These are phyloP conservation scores for Drosophila sp. DNA, from an alignment of 1,140 invertebrate genomes.

Conservation along the genomic window DNA sequence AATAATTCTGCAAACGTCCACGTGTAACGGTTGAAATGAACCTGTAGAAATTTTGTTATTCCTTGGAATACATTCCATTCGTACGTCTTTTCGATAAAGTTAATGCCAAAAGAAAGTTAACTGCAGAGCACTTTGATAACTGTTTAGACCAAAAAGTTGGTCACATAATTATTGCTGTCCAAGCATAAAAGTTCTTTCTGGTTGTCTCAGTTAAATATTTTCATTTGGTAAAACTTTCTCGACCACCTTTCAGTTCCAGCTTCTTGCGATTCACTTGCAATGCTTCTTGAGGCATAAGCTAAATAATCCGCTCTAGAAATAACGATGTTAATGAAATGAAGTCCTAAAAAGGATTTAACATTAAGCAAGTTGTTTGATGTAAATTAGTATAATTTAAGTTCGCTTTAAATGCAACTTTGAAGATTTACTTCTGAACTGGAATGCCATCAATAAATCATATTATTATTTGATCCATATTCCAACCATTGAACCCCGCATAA, in stretches of 20 bases:
- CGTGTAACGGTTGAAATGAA: slow-evolving; percentile 14
- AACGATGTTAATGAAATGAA: slow-evolving; percentile 56
- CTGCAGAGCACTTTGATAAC: slow-evolving; percentile 40
- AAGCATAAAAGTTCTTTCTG: slow-evolving; percentile 35
- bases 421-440: neutral
- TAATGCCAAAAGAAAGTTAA: slow-evolving; percentile 44
- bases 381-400: neutral
- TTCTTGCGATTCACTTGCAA: slow-evolving; percentile 46
- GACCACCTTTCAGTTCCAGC: neutral
- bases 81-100: slow-evolving; percentile 2
- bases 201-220: slow-evolving; percentile 41
- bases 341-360: slow-evolving; percentile 33
- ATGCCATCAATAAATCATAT: slow-evolving; percentile 1
- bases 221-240: slow-evolving; percentile 24
- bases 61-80: slow-evolving; percentile 17
- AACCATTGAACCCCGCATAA: slow-evolving; percentile 13
- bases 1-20: neutral
- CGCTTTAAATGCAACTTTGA: neutral
- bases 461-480: slow-evolving; percentile 7
- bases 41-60: neutral
- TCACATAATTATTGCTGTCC: slow-evolving; percentile 42
- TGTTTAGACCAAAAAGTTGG: slow-evolving; percentile 48
- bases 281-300: slow-evolving; percentile 31
- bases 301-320: slow-evolving; percentile 59
- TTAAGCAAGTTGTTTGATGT: slow-evolving; percentile 29